These are phyloP conservation scores for Ceratina calcarata DNA, from an alignment of 1,140 invertebrate species.

Conservation along the genomic window DNA sequence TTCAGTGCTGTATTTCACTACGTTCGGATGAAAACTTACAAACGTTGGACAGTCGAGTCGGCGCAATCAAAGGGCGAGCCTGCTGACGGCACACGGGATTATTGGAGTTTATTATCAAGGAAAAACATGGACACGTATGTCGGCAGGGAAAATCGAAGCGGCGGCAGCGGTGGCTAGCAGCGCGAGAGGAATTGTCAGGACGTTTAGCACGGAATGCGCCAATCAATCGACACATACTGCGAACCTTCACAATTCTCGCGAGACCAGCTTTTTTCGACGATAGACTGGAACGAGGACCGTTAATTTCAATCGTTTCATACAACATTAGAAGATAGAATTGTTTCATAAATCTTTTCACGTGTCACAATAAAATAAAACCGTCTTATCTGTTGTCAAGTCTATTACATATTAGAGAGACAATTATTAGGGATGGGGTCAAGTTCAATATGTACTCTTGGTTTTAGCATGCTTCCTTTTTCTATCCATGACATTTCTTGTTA, in stretches of 20 bases:
- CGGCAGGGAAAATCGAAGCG: slow-evolving; percentile 53
- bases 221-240: slow-evolving; percentile 43
- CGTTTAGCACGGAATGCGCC: slow-evolving; percentile 47
- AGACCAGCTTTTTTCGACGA: slow-evolving; percentile 1
- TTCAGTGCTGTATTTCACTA: too few species aligned
- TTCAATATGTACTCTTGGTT: too few species aligned
- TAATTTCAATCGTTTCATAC: background rate
- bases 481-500: too few species aligned
- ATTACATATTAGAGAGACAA: too few species aligned
- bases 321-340: too few species aligned
- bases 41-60: slow-evolving; percentile 10
- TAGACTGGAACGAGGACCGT: slow-evolving; percentile 13
- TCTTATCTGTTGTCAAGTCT: background rate
- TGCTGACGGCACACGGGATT: slow-evolving; percentile 16
- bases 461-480: too few species aligned
- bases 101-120: slow-evolving; percentile 58
- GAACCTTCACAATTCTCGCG: slow-evolving; percentile 25
- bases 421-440: too few species aligned
- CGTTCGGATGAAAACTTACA: too few species aligned
- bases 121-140: slow-evolving; percentile 48
- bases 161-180: slow-evolving; percentile 28
- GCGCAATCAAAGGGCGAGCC: slow-evolving; percentile 38
- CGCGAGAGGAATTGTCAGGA: slow-evolving; percentile 46
- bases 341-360: too few species aligned
- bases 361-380: too few species aligned